Percentiles rank a stretch among this genome's conserved stretches.
phyloP scores from a whole-genome alignment of 2,113 vertebrate genomes.

The Corythornis cristatus region DNA sequence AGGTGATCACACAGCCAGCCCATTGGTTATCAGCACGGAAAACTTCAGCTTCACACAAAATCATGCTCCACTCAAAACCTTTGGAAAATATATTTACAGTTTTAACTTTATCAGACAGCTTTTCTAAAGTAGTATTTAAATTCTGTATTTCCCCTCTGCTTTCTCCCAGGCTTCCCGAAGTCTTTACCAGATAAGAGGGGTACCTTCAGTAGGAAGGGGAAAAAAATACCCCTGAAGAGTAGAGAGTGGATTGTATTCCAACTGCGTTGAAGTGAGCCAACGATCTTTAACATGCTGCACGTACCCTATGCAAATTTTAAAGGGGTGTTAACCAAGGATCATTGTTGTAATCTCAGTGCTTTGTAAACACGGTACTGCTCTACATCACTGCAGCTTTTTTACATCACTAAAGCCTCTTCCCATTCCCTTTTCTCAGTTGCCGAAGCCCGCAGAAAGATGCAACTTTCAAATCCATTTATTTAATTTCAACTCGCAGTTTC shows the following conservation, averaged over 20 bases:
- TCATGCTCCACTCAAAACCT: not conserved
- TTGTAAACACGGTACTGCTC: conserved; percentile 35
- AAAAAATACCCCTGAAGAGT: not conserved
- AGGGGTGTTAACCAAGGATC: conserved; percentile 51
- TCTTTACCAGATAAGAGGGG: accelerated
- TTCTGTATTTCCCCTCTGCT: not conserved
- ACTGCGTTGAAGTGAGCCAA: not conserved
- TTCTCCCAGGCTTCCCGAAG: accelerated
- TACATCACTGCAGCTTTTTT: not conserved
- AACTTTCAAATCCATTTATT: not conserved
- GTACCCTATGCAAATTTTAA: conserved; percentile 5
- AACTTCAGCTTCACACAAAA: not conserved
- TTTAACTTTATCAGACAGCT: not conserved
- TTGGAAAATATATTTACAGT: accelerated
- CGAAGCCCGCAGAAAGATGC: not conserved
- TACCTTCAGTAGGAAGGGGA: not conserved
- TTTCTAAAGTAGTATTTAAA: not conserved
- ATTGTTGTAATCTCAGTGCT: conserved; percentile 48
- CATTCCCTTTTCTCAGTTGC: not conserved
- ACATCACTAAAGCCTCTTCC: conserved; percentile 20
- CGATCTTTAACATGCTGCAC: conserved; percentile 7
- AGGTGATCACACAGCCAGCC: not conserved
- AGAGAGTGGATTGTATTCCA: not conserved
- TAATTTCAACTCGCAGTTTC: not conserved
- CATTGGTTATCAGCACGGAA: not conserved